Percentiles rank a stretch among this genome's conserved stretches.
These are phyloP conservation scores for Leptoclinus maculatus DNA, from an alignment of 2,797 vertebrate genomes.

Conservation along the genomic window DNA sequence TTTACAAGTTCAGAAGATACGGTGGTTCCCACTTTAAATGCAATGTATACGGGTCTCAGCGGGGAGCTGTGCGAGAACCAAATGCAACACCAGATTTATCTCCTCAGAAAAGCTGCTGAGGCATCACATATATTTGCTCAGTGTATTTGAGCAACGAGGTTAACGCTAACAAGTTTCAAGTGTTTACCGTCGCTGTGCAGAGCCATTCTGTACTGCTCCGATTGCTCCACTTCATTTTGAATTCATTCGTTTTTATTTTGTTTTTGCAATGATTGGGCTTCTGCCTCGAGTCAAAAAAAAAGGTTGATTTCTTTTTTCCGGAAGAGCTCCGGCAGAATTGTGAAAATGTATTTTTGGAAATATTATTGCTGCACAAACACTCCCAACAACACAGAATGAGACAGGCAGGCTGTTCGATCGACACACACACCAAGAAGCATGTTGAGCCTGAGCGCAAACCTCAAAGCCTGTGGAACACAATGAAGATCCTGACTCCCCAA, in stretches of 20 bases:
- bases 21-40: slow-evolving; percentile 14
- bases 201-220: not conserved
- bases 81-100: slow-evolving; percentile 1
- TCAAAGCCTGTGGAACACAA: slow-evolving; percentile 55
- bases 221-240: not conserved
- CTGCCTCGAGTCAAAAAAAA: not conserved
- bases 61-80: not conserved
- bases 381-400: not conserved
- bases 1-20: slow-evolving; percentile 34
- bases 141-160: not conserved
- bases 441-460: slow-evolving; percentile 30
- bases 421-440: slow-evolving; percentile 31
- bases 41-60: not conserved
- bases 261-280: not conserved
- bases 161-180: slow-evolving; percentile 16
- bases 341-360: not conserved
- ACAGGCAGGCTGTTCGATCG: not conserved
- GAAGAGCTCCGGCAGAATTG: not conserved
- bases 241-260: not conserved
- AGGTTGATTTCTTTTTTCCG: not conserved
- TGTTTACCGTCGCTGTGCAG: not conserved
- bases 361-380: not conserved
- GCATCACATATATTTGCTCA: slow-evolving; percentile 23
- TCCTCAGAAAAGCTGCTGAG: slow-evolving; percentile 24
- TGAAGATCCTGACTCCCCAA: slow-evolving; percentile 74